These are phyloP conservation scores for Hydraecia micacea DNA, from an alignment of 2,888 invertebrate genomes.

Conservation along the genomic window DNA sequence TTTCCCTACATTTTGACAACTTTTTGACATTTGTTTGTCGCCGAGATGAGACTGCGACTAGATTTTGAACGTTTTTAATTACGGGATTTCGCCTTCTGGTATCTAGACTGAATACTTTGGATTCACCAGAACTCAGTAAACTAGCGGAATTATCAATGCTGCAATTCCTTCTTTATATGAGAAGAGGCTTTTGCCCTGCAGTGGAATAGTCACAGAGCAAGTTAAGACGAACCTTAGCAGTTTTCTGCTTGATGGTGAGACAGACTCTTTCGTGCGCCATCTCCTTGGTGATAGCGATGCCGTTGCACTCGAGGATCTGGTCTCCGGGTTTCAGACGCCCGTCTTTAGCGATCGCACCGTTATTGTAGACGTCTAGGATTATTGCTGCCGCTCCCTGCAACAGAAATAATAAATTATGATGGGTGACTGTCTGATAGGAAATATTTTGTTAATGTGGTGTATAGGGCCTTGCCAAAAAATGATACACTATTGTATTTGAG, in stretches of 20 bases:
- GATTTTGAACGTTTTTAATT: no score
- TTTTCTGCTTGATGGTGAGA: slow-evolving; percentile 94
- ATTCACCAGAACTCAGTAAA: neutral
- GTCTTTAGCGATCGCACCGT: slow-evolving; percentile 97
- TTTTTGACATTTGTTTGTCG: no score
- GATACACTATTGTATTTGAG: neutral
- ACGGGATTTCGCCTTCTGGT: no score
- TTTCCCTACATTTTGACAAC: no score
- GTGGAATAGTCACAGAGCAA: neutral
- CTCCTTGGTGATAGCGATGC: slow-evolving; percentile 94
- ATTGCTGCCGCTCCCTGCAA: slow-evolving; percentile 95
- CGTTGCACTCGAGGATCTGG: slow-evolving; percentile 97
- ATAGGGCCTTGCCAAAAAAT: no score
- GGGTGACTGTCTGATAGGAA: neutral
- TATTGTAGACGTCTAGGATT: slow-evolving; percentile 97
- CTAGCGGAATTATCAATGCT: neutral
- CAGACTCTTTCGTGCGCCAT: slow-evolving; percentile 96
- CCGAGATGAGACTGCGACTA: no score
- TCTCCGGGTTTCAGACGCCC: slow-evolving; percentile 97
- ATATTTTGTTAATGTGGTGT: neutral
- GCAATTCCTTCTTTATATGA: neutral
- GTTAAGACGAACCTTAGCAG: slow-evolving; percentile 78
- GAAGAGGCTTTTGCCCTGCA: neutral
- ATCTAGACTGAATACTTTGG: neutral
- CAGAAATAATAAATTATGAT: neutral